Percentiles rank a stretch among this genome's conserved stretches.
Evolutionary conservation across 2,797 vertebrate genomes (phyloP).

Genomic region (Rhincodon typus): DNA sequence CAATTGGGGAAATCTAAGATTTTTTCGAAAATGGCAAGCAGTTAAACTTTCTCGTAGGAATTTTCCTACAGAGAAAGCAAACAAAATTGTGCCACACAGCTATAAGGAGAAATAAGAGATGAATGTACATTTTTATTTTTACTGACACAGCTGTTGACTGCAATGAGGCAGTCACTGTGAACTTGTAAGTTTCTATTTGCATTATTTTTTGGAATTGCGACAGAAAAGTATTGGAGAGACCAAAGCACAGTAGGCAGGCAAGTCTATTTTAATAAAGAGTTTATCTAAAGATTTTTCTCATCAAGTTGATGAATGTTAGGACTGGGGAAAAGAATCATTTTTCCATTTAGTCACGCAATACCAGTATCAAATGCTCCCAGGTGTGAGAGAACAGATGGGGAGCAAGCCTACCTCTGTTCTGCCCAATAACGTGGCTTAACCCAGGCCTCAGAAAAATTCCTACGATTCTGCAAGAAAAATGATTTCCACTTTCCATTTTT

Average conservation of each 20-base stretch:
- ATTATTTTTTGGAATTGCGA: conserved; percentile 12
- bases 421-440: not conserved
- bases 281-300: conserved; percentile 26
- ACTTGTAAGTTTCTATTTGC: conserved; percentile 25
- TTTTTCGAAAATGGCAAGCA: conserved; percentile 8
- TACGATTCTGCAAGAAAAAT: not conserved
- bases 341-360: conserved; percentile 28
- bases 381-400: conserved; percentile 15
- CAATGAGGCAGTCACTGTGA: conserved; percentile 11
- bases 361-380: not conserved
- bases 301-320: conserved; percentile 13
- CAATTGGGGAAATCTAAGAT: not conserved
- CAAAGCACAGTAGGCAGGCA: conserved; percentile 16
- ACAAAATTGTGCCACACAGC: conserved; percentile 25
- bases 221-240: not conserved
- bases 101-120: too few species aligned
- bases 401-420: not conserved
- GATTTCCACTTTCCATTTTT: not conserved
- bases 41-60: not conserved
- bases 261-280: conserved; percentile 5
- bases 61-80: conserved; percentile 9
- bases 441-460: not conserved
- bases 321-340: not conserved
- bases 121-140: not conserved
- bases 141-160: conserved; percentile 31